Percentiles rank a stretch among this genome's conserved stretches.
Conservation (phyloP, 2,113 vertebrate genomes). For the Fulica atra region DNA sequence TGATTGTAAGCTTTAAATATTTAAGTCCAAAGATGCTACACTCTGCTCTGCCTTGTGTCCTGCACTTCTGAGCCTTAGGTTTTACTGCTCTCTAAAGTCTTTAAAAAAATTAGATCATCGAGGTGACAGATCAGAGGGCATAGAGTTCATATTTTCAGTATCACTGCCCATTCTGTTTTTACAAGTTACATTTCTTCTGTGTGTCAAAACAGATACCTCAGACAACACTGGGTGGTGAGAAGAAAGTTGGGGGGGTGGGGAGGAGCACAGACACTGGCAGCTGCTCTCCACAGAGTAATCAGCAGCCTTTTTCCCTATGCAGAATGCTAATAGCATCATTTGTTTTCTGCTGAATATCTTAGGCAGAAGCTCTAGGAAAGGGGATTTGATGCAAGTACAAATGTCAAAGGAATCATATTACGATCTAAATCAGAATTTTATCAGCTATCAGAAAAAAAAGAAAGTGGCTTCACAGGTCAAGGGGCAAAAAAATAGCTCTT, state of each 20-base stretch:
- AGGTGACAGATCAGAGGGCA: not conserved
- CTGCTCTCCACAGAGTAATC: not conserved
- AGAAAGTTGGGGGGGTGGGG: not conserved
- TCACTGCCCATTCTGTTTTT: not conserved
- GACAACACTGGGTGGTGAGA: not conserved
- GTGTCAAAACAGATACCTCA: not conserved
- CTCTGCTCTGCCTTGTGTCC: not conserved
- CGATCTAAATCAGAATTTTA: not conserved
- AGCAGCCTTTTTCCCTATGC: conserved; percentile 6
- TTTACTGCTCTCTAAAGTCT: not conserved
- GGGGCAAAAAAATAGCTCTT: not conserved
- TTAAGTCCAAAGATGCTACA: not conserved
- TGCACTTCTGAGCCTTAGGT: not conserved
- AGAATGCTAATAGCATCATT: conserved; percentile 34
- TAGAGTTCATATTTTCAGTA: not conserved
- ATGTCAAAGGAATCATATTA: conserved; percentile 8
- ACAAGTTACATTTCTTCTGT: not conserved
- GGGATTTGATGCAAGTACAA: conserved; percentile 19
- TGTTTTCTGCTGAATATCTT: conserved; percentile 28
- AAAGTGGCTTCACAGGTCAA: not conserved
- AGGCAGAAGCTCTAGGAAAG: conserved; percentile 17
- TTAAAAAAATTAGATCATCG: not conserved
- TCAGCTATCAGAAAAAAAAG: not conserved
- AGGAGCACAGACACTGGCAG: not conserved
- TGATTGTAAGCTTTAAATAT: not conserved